These are phyloP conservation scores for Cactoblastis cactorum DNA, from an alignment of 2,888 invertebrate species.

Conservation along the genomic window DNA sequence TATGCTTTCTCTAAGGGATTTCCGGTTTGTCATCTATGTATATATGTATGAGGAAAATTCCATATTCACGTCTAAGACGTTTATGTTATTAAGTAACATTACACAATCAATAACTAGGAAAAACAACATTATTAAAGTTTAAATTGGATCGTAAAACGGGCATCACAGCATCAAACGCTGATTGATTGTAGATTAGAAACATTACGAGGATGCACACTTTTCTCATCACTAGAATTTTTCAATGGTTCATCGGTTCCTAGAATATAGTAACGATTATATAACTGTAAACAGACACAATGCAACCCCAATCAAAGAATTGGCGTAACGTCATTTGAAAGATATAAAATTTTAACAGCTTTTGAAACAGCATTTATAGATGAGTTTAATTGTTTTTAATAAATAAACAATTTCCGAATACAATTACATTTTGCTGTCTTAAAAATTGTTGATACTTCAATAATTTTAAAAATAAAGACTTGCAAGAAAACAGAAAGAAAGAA, in stretches of 20 bases:
- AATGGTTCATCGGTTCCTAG: conserved; percentile 2
- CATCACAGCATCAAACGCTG: neutral
- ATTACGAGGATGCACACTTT: conserved; percentile 2
- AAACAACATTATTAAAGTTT: neutral
- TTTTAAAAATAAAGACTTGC: too few species aligned
- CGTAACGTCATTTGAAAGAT: neutral
- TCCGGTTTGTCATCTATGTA: neutral
- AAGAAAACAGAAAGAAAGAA: too few species aligned
- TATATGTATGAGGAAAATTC: neutral
- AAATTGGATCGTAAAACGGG: neutral
- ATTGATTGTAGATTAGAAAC: conserved; percentile 3
- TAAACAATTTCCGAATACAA: neutral
- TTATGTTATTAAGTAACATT: neutral
- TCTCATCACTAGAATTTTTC: neutral
- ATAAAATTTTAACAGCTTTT: neutral
- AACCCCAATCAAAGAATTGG: neutral
- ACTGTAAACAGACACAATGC: neutral
- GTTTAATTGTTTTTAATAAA: conserved; percentile 5
- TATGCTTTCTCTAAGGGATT: conserved; percentile 6
- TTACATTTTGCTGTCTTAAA: neutral
- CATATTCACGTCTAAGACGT: neutral
- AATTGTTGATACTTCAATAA: too few species aligned
- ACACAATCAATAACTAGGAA: neutral
- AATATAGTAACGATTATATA: neutral
- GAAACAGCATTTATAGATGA: neutral